Evolutionary conservation across 1,140 invertebrate species (phyloP), one percentile per base, ranked within the genome.

Genomic region (Zeugodacus cucurbitae): DNA sequence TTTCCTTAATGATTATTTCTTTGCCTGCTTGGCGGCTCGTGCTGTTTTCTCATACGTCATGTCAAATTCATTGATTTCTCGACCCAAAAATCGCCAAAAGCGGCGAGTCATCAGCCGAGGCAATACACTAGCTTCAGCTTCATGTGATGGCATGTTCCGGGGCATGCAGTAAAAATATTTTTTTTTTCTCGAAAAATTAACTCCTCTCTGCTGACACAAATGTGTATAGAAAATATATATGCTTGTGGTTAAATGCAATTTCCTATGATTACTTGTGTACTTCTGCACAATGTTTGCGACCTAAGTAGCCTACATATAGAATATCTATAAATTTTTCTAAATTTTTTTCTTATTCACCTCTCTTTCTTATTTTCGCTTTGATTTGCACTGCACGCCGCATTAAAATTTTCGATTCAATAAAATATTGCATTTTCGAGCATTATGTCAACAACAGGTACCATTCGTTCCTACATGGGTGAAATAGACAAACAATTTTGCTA

Each of bases 1-100:
- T 90, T 91, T 89, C 88, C 90, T 91, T 92, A 91, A 91, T 90
- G 91, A 90, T 89, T 92, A 90, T 89, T 90, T 91, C 74, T 44
- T 48, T 82, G 74, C 41, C 44, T 54, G 74, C 74, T 22, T 29
- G n/a, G 41, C 74, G 74, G 74, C 74, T 82, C 41, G 41, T 29
- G 74, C 74, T 91, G 90, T 91, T 92, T 90, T 90, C 91, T 90
- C 91, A 91, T 89, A 86, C 58, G 74, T 59, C 74, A 82, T 88
- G 70, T 59, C 74, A 64, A 78, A 78, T 88, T 58, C n/a, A 82
- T 82, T 82, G 74, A 82, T 82, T 82, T 82, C 74, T 34, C 37
- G 74, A 48, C 74, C 44, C 74, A 82, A 41, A 82, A 82, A 82
- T 82, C 26, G 74, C 37, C 58, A 37, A 34, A 87, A 82, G 6